Base-by-base conservation (phyloP, 2,113 vertebrate species). In the Manacus vitellinus region DNA sequence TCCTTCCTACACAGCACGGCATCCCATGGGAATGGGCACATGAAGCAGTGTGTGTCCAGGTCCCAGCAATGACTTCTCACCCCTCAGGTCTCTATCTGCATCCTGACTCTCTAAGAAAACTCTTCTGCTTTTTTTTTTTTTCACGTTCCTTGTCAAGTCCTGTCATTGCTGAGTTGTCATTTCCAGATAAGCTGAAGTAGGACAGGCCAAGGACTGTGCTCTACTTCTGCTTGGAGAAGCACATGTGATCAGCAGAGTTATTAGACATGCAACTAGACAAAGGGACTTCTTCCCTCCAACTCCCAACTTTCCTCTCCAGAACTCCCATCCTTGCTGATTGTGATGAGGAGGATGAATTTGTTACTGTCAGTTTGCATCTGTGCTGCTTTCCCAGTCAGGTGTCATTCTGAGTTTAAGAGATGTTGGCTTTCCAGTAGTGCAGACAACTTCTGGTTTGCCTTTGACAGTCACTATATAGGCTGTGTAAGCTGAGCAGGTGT, bases 31-130 rank as follows among this genome's bases (percentile, higher is more conserved):
- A 56, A 67, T 9, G 16, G 39, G 28, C 9, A 3, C 4, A 17
- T 70, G 67, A 83, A 76, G 6, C 31, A 58, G 14, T 1, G 2
- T 1, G 2, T 1, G 1, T 37, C 8, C 52, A n/a, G 49, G 12
- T 81, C 72, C 49, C n/a, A 58, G 9, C 11, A 43, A n/a, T 46
- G 21, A 37, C 16, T 61, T 77, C 19, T 85, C 47, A 33, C 5
- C 10, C 25, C 14, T 78, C 33, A 35, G 62, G 14, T 30, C 19
- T 83, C 33, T 63, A 15, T 83, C 39, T 86, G 52, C 11, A 22
- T 54, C 31, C 23, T 61, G 44, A 24, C 4, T 82, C 20, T 56
- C 18, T 8, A 72, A 31, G 24, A 66, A 72, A 71, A 58, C 14
- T 27, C 19, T 24, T 71, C 49, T 49, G 10, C 4, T 2, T 73